Evolutionary conservation across 2,797 vertebrate genomes (phyloP).

Genomic region (Esox lucius): DNA sequence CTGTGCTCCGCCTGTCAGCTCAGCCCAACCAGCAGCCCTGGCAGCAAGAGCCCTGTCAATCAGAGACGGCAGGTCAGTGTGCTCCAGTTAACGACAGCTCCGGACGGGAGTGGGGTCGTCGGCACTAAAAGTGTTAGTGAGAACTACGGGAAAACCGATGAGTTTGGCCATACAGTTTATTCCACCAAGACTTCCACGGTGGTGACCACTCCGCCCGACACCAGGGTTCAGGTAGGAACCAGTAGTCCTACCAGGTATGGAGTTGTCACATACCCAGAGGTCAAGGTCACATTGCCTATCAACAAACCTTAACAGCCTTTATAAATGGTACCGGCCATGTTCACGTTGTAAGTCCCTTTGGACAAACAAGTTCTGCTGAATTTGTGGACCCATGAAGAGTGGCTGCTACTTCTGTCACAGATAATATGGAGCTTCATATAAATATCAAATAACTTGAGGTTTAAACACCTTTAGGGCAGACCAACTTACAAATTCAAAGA

Average conservation of each 20-base stretch:
- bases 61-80: constrained; percentile 74
- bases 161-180: constrained; percentile 78
- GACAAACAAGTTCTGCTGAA: no score
- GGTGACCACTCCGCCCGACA: constrained; percentile 78
- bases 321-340: not conserved
- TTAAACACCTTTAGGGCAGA: no score
- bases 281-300: constrained; percentile 69
- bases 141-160: constrained; percentile 79
- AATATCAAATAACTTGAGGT: no score
- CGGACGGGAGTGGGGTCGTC: constrained; percentile 61
- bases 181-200: constrained; percentile 78
- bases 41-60: constrained; percentile 48
- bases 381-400: no score
- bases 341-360: no score
- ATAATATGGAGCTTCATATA: no score
- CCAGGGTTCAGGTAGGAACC: constrained; percentile 50
- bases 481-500: no score
- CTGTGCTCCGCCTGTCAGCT: constrained; percentile 47
- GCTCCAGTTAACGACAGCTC: constrained; percentile 78
- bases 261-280: constrained; percentile 70
- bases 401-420: no score
- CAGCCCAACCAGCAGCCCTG: constrained; percentile 28
- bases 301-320: constrained; percentile 37
- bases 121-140: constrained; percentile 77
- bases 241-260: constrained; percentile 62